These are phyloP conservation scores for Spea hammondii DNA, from an alignment of 2,797 vertebrate genomes.

Conservation along the genomic window DNA sequence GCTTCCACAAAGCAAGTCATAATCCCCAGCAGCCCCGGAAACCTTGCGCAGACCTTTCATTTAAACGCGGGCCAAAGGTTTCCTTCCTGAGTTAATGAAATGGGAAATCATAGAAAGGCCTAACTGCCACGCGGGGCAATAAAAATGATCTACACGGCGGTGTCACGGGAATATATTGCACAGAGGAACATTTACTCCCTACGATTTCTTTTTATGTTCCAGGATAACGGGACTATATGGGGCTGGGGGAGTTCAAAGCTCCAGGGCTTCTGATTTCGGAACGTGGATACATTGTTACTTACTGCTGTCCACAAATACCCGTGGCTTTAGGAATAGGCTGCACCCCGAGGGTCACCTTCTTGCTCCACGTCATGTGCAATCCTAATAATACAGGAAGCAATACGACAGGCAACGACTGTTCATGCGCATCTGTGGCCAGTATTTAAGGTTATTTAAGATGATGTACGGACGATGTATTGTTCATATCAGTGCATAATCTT, in stretches of 20 bases:
- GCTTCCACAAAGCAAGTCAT: not conserved
- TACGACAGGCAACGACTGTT: too few relatives aligned
- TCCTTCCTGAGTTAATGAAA: conserved; percentile 43
- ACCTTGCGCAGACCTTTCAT: conserved; percentile 22
- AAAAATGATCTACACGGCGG: conserved; percentile 36
- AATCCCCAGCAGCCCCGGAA: conserved; percentile 6
- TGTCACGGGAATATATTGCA: conserved; percentile 20
- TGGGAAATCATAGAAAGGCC: conserved; percentile 41
- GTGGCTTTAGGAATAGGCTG: too few relatives aligned
- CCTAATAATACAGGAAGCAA: too few relatives aligned
- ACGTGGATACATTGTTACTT: too few relatives aligned
- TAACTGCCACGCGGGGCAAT: conserved; percentile 25
- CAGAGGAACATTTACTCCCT: not conserved
- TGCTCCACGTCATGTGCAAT: too few relatives aligned
- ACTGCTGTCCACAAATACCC: too few relatives aligned
- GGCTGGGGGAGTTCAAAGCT: not conserved
- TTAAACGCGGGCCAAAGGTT: conserved; percentile 22
- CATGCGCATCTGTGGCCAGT: too few relatives aligned
- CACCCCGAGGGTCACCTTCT: too few relatives aligned
- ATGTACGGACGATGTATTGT: too few relatives aligned
- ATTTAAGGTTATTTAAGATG: too few relatives aligned
- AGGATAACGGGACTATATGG: not conserved
- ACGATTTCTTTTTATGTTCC: not conserved
- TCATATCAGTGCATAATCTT: too few relatives aligned
- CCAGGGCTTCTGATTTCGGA: not conserved